Evolutionary conservation across 1,140 invertebrate species (phyloP).

Genomic region (Bombyx mandarina): DNA sequence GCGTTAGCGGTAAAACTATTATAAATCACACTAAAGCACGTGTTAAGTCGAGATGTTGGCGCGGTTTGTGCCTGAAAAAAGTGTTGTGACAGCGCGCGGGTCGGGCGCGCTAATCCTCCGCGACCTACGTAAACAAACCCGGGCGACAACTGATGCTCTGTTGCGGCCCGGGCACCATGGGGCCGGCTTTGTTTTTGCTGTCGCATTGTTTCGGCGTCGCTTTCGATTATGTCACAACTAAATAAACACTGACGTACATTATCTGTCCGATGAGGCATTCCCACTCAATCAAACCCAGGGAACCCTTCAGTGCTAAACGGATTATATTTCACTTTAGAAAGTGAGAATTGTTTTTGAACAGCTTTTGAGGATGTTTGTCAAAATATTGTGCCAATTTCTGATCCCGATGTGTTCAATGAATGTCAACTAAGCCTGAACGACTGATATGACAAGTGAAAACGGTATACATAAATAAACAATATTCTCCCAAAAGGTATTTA

Average conservation of each 20-base stretch:
- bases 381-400: too few relatives aligned
- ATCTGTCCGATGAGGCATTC: background rate
- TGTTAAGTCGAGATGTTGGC: conserved; percentile 19
- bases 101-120: background rate
- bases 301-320: background rate
- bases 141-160: background rate
- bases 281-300: too few relatives aligned
- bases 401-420: too few relatives aligned
- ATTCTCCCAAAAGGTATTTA: too few relatives aligned
- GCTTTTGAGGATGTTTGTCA: too few relatives aligned
- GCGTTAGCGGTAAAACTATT: conserved; percentile 35
- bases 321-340: too few relatives aligned
- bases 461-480: too few relatives aligned
- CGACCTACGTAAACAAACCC: background rate
- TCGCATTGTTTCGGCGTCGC: conserved; percentile 14
- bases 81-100: conserved; percentile 27
- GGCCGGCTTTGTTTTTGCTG: conserved; percentile 6
- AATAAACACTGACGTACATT: background rate
- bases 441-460: too few relatives aligned
- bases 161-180: conserved; percentile 10
- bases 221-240: background rate
- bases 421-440: too few relatives aligned
- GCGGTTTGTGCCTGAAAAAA: conserved; percentile 21
- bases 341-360: too few relatives aligned
- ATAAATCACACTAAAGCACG: conserved; percentile 24